These are phyloP conservation scores for Bergia puertoricense DNA, from an alignment of 92 coral and sea anemone genomes.

Conservation along the genomic window DNA sequence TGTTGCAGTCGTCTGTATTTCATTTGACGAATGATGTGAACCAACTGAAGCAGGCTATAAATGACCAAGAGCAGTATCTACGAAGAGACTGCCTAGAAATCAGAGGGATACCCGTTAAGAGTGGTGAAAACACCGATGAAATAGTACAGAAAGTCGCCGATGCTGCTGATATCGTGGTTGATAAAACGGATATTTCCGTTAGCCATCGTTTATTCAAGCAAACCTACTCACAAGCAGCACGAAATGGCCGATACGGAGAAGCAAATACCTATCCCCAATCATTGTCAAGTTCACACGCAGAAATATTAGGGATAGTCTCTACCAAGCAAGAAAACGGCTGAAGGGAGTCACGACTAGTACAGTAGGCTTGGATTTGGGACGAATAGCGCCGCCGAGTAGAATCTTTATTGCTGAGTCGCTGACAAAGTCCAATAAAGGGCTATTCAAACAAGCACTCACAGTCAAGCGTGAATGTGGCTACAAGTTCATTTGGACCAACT, in stretches of 20 bases:
- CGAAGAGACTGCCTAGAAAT: background rate
- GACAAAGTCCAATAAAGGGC: slow-evolving; percentile 1
- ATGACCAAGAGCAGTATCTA: background rate
- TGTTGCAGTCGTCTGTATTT: background rate
- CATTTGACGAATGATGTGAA: background rate
- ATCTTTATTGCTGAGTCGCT: slow-evolving; percentile 12
- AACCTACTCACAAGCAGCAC: background rate
- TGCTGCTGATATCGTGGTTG: background rate
- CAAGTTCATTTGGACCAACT: slow-evolving; percentile 4
- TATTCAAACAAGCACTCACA: background rate
- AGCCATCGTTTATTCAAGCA: background rate
- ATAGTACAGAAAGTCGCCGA: background rate
- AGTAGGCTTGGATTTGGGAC: background rate
- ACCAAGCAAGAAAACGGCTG: no score
- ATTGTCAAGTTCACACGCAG: background rate
- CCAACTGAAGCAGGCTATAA: background rate
- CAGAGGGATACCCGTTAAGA: background rate
- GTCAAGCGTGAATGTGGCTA: background rate
- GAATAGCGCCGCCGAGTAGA: background rate
- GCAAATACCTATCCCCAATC: background rate
- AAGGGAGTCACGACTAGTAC: no score
- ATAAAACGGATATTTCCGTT: background rate
- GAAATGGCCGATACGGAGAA: background rate
- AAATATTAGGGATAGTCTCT: background rate
- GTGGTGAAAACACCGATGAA: background rate